Evolutionary conservation across 2,113 vertebrate species (phyloP).

Genomic region (Cricetomys ansorgei): DNA sequence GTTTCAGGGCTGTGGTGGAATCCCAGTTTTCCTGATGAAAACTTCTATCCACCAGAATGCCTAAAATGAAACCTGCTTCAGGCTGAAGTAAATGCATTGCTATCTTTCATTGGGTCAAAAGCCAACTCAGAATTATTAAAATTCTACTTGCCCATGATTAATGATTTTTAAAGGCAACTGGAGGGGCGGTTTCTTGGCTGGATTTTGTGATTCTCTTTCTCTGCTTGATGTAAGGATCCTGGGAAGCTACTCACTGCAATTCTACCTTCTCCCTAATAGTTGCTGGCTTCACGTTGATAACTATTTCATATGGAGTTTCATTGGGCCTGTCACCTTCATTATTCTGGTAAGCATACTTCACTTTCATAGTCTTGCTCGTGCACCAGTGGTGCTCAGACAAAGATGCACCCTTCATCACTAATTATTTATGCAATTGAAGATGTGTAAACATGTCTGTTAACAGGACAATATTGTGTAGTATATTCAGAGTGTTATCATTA

Average conservation of each 20-base stretch:
- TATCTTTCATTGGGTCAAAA: neutral
- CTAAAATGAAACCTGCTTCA: neutral
- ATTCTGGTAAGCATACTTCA: slow-evolving; percentile 94
- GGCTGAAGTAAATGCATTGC: neutral
- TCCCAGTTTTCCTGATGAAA: neutral
- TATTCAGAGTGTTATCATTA: slow-evolving; percentile 10
- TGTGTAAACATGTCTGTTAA: neutral
- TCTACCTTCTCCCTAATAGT: slow-evolving; percentile 85
- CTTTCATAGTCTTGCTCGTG: slow-evolving; percentile 1
- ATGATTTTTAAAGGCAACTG: slow-evolving; percentile 43
- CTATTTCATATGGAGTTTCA: slow-evolving; percentile 99
- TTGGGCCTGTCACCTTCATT: slow-evolving; percentile 98
- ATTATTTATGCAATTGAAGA: neutral
- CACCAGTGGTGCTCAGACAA: neutral
- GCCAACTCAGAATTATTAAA: slow-evolving; percentile 1
- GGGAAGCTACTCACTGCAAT: neutral
- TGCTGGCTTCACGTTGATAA: slow-evolving; percentile 99
- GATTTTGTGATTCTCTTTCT: slow-evolving; percentile 49
- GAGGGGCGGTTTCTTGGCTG: slow-evolving; percentile 22
- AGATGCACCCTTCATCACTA: neutral
- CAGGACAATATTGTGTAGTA: neutral
- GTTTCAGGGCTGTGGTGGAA: neutral
- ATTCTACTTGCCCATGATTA: slow-evolving; percentile 16
- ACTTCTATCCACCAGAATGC: neutral
- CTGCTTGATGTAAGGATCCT: neutral